phyloP scores from a whole-genome alignment of 2,888 invertebrate genomes.

The Thereva nobilitata region DNA sequence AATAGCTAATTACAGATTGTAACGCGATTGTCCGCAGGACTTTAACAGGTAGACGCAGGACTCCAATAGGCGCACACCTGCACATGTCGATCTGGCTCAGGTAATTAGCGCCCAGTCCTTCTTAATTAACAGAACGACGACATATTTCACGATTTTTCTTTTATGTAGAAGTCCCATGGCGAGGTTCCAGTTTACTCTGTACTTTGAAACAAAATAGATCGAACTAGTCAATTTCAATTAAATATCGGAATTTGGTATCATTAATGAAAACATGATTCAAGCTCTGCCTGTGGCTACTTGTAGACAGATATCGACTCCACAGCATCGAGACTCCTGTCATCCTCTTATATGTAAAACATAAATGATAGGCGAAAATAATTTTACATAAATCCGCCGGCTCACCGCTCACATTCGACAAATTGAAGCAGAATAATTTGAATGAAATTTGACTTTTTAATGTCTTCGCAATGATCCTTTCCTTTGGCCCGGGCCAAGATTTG shows the following conservation, averaged over 20 bases:
- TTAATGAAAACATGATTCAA: no score
- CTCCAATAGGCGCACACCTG: slow-evolving; percentile 17
- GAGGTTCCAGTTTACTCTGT: no score
- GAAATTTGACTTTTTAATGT: slow-evolving; percentile 35
- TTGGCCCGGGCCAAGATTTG: neutral
- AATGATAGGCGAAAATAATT: neutral
- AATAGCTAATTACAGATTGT: no score
- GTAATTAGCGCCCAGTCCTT: slow-evolving; percentile 38
- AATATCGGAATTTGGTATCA: no score
- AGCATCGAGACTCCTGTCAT: no score
- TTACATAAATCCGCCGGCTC: neutral
- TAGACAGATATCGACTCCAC: no score
- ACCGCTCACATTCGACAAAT: slow-evolving; percentile 25
- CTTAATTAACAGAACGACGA: slow-evolving; percentile 36
- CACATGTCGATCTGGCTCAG: slow-evolving; percentile 32
- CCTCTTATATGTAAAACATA: neutral
- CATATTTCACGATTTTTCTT: slow-evolving; percentile 36
- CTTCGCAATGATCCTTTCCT: slow-evolving; percentile 20
- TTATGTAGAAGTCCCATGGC: neutral
- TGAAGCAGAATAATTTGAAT: slow-evolving; percentile 39
- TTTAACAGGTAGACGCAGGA: no score
- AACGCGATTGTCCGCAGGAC: no score
- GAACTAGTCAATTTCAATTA: no score
- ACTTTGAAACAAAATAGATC: no score
- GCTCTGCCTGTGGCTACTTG: no score